Evolutionary conservation across 2,113 vertebrate species (phyloP).

Genomic region (Larimichthys crocea): DNA sequence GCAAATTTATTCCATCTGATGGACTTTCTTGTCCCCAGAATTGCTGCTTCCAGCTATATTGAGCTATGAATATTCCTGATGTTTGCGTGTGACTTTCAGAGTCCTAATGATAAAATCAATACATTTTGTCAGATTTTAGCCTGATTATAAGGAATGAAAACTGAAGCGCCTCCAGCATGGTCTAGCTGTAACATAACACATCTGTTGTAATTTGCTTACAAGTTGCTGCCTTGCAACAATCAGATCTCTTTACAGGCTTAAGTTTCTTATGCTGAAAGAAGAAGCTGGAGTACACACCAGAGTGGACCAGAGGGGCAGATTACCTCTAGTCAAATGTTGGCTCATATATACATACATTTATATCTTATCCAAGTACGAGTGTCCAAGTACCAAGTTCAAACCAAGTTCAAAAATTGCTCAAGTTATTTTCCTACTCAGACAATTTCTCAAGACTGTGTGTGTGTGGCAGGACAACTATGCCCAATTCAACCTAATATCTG

Average conservation of each 20-base stretch:
- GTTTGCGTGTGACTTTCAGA: not conserved
- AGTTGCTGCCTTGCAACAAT: slow-evolving; percentile 31
- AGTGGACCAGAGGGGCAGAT: not conserved
- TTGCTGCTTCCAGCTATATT: slow-evolving; percentile 3
- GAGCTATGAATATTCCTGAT: slow-evolving; percentile 20
- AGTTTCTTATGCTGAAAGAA: slow-evolving; percentile 38
- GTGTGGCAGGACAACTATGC: no score
- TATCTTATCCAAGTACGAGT: no score
- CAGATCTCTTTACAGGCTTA: slow-evolving; percentile 37
- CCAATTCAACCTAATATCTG: no score
- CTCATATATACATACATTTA: no score
- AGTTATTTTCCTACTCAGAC: no score
- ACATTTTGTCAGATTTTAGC: not conserved
- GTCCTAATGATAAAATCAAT: slow-evolving; percentile 21
- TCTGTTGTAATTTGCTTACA: slow-evolving; percentile 67
- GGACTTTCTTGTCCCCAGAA: slow-evolving; percentile 4
- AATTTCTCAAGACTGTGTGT: no score
- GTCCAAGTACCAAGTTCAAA: no score
- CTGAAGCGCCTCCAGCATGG: not conserved
- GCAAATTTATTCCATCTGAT: not conserved
- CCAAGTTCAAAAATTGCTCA: no score
- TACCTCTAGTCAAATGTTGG: slow-evolving; percentile 10
- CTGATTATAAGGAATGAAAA: slow-evolving; percentile 19
- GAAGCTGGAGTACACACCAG: not conserved
- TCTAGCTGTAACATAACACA: slow-evolving; percentile 61